Evolutionary conservation across 30 jellyfish, hydroid and myxozoan species (phyloP).

Genomic region (Chrysaora quinquecirrha): DNA sequence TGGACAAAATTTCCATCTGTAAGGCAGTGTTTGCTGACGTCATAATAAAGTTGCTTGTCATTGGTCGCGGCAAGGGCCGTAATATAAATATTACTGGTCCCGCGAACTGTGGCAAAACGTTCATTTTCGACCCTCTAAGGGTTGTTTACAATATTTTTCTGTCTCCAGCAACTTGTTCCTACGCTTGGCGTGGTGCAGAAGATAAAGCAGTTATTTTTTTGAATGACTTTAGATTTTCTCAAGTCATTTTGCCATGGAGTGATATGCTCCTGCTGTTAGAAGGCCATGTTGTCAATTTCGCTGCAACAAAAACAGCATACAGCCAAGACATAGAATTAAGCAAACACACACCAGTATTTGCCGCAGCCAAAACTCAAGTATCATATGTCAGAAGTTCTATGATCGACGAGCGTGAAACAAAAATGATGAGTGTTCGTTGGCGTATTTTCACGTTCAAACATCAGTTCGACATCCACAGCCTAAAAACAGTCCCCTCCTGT

Average conservation of each 20-base stretch:
- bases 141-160: conserved; percentile 3
- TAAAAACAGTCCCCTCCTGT: conserved; percentile 27
- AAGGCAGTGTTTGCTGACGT: conserved; percentile 9
- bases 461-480: conserved; percentile 7
- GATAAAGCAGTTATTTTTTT: conserved; percentile 12
- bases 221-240: conserved; percentile 34
- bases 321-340: conserved; percentile 30
- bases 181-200: conserved; percentile 33
- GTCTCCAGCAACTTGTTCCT: conserved; percentile 22
- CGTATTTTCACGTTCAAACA: conserved; percentile 21
- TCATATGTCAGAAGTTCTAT: not conserved
- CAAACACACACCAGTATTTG: conserved; percentile 39
- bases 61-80: conserved; percentile 29
- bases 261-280: conserved; percentile 46
- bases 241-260: conserved; percentile 15
- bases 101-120: conserved; percentile 39
- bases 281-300: conserved; percentile 19
- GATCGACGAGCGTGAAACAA: conserved; percentile 20
- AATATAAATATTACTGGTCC: conserved; percentile 35
- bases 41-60: not conserved
- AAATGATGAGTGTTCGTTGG: conserved; percentile 51
- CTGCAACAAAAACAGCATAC: conserved; percentile 20
- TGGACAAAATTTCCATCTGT: not conserved
- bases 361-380: conserved; percentile 22
- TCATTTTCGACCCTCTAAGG: conserved; percentile 20